Base-by-base conservation (phyloP, 2,113 vertebrate species). In the Smithornis capensis region DNA sequence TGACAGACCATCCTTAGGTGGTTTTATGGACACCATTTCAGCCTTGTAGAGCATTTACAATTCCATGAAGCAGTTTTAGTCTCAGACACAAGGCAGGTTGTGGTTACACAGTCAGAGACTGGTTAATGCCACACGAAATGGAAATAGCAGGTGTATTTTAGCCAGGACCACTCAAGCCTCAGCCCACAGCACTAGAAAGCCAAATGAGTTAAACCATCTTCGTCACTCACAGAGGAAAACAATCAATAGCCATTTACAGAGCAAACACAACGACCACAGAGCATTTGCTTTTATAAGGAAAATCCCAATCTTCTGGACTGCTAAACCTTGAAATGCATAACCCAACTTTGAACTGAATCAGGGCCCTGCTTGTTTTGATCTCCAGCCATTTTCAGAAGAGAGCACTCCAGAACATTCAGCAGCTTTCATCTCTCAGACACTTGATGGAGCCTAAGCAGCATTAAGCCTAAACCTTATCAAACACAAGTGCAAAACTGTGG, bases 201-300 rank as follows among this genome's bases (percentile, higher is more conserved):
- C 97, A 95, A 94, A 91, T 92, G 87, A 91, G 94, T 93, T 97
- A 97, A 98, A 97, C 92, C 91, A 83, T 83, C 94, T 82, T 97
- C 69, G 22, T 92, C 95, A 81, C 96, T 96, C 94, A 97, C 96
- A 97, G 97, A 97, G 71, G 75, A 97, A 91, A 97, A 92, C 93
- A 98, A 98, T 99, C 98, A 98, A 99, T 99, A 98, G 92, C 97
- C 98, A 98, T 98, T 98, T 98, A 98, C 89, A 90, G 94, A 97
- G 98, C 97, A 98, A 97, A 98, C 89, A 98, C 87, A 97, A 97
- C 12, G 92, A 95, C 97, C 98, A 97, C 52, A 71, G 93, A 96
- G 83, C 86, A 95, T 97, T 97, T 97, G 95, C 95, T 92, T 95
- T 97, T 96, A 96, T 94, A 97, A 94, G 94, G 96, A 97, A 86